Evolutionary conservation across 2,888 invertebrate genomes (phyloP), one percentile per base, ranked within the genome.

Genomic region (Eupithecia inturbata): DNA sequence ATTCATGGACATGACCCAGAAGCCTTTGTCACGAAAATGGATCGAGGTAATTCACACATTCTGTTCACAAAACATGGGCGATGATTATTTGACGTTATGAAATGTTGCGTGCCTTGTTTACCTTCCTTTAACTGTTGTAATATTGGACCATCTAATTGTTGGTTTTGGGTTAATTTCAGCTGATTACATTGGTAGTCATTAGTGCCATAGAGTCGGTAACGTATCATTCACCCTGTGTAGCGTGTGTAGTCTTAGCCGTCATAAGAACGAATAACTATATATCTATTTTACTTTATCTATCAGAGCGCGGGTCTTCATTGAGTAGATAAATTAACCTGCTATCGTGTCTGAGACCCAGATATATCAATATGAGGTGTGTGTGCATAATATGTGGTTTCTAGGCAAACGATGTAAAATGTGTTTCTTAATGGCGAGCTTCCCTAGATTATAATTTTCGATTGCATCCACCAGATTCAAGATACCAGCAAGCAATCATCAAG

Each of bases 31-130:
- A 75, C 73, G 36, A 39, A 75, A 73, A 57, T 78, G 66, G 79
- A 77, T 73, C 73, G 78, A 78, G 80, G 80, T 74, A 77, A 77
- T 77, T 80, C 74, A 77, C 78, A 75, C 75, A 74, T 71, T 69
- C 31, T 67, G 75, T 73, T 73, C 74, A 73, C 75, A 78, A 78
- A 78, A 75, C 77, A 80, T 49, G 72, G 74, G 75, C 62, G 77
- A 72, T 74, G 77, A 72, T 74, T 77, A 76, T 78, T 76, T 77
- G 66, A 60, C 64, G 72, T 78, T 79, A 72, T 75, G 71, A 76
- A 79, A 78, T 71, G 72, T 70, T 57, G 71, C 63, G 71, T 71
- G 75, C 16, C 26, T 70, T 62, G 39, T 69, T 70, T 69, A 39
- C 36, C 33, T 49, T 45, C 26, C 39, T 39, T 7, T 66, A 26